Evolutionary conservation across 2,888 invertebrate species (phyloP).

Genomic region (Tetheella fluctuosa): DNA sequence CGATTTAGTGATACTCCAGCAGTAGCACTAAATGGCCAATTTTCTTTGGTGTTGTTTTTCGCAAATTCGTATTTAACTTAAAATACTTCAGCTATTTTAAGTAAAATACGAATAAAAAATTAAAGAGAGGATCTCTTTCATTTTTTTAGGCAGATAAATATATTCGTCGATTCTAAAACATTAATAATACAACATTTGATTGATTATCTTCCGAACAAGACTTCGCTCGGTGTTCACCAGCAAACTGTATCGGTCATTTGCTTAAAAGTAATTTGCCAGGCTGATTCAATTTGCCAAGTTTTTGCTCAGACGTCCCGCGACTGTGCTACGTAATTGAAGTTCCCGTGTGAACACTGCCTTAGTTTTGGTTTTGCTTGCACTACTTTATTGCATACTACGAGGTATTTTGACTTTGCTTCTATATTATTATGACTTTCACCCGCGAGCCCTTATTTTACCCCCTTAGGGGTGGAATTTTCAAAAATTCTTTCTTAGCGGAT

Average conservation of each 20-base stretch:
- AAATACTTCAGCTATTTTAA: too few relatives aligned
- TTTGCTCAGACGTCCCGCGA: slow-evolving; percentile 36
- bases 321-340: slow-evolving; percentile 31
- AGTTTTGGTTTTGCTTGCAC: slow-evolving; percentile 21
- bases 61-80: too few relatives aligned
- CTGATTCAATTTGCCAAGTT: slow-evolving; percentile 54
- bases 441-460: too few relatives aligned
- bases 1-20: too few relatives aligned
- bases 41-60: too few relatives aligned
- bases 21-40: too few relatives aligned
- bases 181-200: slow-evolving; percentile 32
- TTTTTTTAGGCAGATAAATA: not conserved
- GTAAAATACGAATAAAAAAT: too few relatives aligned
- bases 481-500: too few relatives aligned
- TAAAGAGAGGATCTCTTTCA: too few relatives aligned
- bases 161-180: not conserved
- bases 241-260: slow-evolving; percentile 50
- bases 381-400: slow-evolving; percentile 17
- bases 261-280: slow-evolving; percentile 39
- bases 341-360: slow-evolving; percentile 43
- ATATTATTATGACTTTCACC: too few relatives aligned
- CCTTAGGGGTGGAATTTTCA: too few relatives aligned
- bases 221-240: slow-evolving; percentile 20
- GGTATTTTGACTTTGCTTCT: not conserved
- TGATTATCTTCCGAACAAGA: slow-evolving; percentile 31